phyloP scores from a whole-genome alignment of 1,140 invertebrate genomes.

The Cardiocondyla obscurior region DNA sequence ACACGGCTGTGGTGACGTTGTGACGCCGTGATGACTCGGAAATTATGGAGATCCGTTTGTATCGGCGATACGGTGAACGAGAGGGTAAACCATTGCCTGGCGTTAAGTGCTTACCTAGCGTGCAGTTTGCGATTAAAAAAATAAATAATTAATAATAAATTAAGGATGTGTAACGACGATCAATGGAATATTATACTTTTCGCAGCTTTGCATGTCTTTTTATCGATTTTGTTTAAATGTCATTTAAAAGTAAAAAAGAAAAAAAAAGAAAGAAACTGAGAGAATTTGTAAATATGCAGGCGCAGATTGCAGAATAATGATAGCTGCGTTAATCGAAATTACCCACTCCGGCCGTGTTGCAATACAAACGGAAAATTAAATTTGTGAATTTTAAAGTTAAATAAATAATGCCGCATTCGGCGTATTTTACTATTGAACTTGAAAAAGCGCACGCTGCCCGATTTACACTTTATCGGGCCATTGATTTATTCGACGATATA shows the following conservation, averaged over 20 bases:
- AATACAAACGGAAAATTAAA: background rate
- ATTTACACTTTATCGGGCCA: conserved; percentile 25
- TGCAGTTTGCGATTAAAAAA: background rate
- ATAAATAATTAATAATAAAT: background rate
- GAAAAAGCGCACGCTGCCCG: background rate
- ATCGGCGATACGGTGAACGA: conserved; percentile 23
- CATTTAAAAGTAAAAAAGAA: background rate
- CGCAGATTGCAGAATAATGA: background rate
- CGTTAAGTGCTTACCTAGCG: background rate
- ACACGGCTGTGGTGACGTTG: conserved; percentile 39
- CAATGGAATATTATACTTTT: no score
- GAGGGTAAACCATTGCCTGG: conserved; percentile 15
- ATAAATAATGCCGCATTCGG: background rate
- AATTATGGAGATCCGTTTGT: conserved; percentile 43
- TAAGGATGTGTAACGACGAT: no score
- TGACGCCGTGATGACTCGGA: conserved; percentile 32
- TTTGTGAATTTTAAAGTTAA: background rate
- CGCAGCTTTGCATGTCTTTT: background rate
- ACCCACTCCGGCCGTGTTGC: background rate
- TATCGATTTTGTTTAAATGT: background rate
- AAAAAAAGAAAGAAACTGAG: no score
- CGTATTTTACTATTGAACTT: background rate
- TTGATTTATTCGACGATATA: conserved; percentile 37
- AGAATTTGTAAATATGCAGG: background rate
- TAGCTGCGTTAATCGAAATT: background rate